Percentiles rank a stretch among this genome's conserved stretches.
Conservation (phyloP, 2,888 invertebrate genomes). For the Lepidochitona cinerea region DNA sequence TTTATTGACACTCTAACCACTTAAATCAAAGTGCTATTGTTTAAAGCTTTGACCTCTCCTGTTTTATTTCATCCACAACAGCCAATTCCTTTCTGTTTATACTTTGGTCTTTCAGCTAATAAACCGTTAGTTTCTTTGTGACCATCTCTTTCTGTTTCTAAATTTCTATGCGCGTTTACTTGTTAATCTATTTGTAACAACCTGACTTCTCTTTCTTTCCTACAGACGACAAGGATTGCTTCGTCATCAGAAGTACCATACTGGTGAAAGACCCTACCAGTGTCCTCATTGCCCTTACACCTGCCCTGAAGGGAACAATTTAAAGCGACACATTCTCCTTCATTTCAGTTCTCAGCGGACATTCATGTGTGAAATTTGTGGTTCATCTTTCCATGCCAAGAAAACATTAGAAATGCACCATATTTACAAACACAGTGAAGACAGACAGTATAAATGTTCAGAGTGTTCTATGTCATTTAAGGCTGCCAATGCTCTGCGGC, state of each 20-base stretch:
- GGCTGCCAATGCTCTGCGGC: conserved; percentile 44
- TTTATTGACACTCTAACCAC: too few species aligned
- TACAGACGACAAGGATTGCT: conserved; percentile 56
- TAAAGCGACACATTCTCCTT: conserved; percentile 65
- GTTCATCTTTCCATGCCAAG: conserved; percentile 67
- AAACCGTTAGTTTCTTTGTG: too few species aligned
- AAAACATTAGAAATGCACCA: conserved; percentile 68
- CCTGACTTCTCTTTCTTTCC: conserved; percentile 12
- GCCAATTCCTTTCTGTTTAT: too few species aligned
- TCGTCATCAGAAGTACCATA: conserved; percentile 60
- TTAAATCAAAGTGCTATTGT: too few species aligned
- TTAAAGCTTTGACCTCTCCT: too few species aligned
- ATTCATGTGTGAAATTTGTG: conserved; percentile 70
- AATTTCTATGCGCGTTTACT: too few species aligned
- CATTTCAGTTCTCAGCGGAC: conserved; percentile 61
- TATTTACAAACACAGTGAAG: conserved; percentile 67
- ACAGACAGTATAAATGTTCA: conserved; percentile 56
- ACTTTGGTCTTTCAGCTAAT: too few species aligned
- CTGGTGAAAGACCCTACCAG: conserved; percentile 47
- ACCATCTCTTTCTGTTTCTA: too few species aligned
- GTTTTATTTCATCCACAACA: too few species aligned
- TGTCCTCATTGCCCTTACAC: conserved; percentile 68
- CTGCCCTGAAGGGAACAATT: conserved; percentile 61
- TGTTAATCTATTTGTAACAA: too few species aligned
- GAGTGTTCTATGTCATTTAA: conserved; percentile 59